Conservation (phyloP, 2,888 invertebrate genomes). For the Erpobdella octoculata region DNA sequence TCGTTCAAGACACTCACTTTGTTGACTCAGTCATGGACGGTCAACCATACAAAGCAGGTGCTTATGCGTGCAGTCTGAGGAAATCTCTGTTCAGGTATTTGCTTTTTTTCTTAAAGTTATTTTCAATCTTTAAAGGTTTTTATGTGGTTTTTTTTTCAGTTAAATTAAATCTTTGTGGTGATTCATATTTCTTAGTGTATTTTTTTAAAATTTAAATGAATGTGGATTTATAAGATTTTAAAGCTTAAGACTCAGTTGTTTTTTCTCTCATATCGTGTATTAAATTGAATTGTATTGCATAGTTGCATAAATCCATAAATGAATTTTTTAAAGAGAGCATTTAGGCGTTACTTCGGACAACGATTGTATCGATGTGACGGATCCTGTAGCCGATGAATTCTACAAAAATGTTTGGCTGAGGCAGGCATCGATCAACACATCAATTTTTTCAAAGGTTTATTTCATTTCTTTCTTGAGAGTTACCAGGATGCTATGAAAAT, state of each 20-base stretch:
- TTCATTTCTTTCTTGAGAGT: too few species aligned
- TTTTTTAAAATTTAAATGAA: neutral
- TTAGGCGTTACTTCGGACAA: conserved; percentile 62
- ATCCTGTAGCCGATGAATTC: conserved; percentile 73
- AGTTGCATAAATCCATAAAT: neutral
- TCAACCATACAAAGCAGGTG: conserved; percentile 70
- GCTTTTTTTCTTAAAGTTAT: neutral
- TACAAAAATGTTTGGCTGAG: conserved; percentile 76
- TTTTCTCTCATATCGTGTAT: neutral
- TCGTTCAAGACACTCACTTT: conserved; percentile 65
- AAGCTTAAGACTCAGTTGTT: neutral
- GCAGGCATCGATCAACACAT: conserved; percentile 73
- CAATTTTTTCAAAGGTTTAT: conserved; percentile 72
- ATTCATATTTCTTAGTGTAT: too few species aligned
- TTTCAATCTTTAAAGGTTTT: too few species aligned
- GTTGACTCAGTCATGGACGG: conserved; percentile 67
- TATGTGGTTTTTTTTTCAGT: too few species aligned
- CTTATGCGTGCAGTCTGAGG: conserved; percentile 75
- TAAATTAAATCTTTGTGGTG: too few species aligned
- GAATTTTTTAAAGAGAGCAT: conserved; percentile 63
- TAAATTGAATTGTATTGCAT: neutral
- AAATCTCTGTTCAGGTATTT: conserved; percentile 66
- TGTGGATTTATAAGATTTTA: too few species aligned
- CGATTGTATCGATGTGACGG: conserved; percentile 60
- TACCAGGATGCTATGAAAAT: too few species aligned